Conservation (phyloP, 2,113 vertebrate species). For the Heterocephalus glaber region DNA sequence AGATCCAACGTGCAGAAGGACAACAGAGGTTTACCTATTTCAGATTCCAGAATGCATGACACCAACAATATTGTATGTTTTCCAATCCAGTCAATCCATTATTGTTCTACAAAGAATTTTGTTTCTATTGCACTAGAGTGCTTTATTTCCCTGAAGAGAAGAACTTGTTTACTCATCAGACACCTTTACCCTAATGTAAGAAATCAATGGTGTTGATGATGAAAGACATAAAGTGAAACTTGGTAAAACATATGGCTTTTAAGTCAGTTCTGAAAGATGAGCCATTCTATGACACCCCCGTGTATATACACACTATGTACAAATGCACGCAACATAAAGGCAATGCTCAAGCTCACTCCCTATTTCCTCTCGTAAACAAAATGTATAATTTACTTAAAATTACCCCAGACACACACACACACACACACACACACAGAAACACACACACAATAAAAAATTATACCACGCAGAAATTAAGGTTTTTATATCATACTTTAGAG, state of each 20-base stretch:
- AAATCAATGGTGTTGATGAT: background rate
- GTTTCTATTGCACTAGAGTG: conserved; percentile 5
- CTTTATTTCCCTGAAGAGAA: conserved; percentile 21
- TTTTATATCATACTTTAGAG: conserved; percentile 10
- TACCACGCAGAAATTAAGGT: background rate
- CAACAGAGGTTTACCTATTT: background rate
- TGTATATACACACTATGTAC: background rate
- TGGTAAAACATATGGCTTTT: background rate
- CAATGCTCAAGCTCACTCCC: background rate
- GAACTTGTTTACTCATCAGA: background rate
- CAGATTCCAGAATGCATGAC: background rate
- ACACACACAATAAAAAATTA: background rate
- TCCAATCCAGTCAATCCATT: conserved; percentile 14
- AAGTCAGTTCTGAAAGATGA: background rate
- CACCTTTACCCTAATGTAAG: conserved; percentile 19
- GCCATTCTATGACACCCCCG: background rate
- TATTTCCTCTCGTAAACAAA: background rate
- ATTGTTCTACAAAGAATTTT: background rate
- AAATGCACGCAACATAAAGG: background rate
- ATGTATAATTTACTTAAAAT: background rate
- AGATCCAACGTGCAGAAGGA: background rate
- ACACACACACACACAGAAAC: background rate
- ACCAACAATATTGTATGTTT: background rate
- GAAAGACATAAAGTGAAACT: background rate
- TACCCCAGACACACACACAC: background rate